Percentiles rank a stretch among this genome's conserved stretches.
phyloP scores from a whole-genome alignment of 2,888 invertebrate genomes.

The Colletes collaris region DNA sequence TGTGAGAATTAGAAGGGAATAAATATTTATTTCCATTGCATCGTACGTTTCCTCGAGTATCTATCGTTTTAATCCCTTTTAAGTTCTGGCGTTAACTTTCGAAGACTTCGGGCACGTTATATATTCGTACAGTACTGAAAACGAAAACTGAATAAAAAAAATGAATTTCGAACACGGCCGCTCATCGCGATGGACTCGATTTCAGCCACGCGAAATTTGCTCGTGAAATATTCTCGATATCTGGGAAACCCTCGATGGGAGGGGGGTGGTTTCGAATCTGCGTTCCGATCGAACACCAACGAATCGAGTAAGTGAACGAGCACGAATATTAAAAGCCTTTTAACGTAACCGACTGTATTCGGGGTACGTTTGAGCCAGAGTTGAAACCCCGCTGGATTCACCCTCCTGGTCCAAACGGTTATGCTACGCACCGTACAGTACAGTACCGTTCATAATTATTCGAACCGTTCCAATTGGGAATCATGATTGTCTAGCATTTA shows the following conservation, averaged over 20 bases:
- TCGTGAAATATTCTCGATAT: conserved; percentile 7
- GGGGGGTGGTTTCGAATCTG: conserved; percentile 9
- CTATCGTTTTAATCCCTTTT: too few relatives aligned
- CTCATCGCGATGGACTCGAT: too few relatives aligned
- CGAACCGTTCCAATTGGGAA: not conserved
- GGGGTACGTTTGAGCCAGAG: conserved; percentile 57
- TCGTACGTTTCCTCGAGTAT: too few relatives aligned
- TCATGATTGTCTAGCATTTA: not conserved
- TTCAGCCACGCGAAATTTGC: too few relatives aligned
- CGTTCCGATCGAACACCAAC: conserved; percentile 8
- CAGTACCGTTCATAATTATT: conserved; percentile 19
- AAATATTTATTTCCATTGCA: too few relatives aligned
- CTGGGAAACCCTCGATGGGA: not conserved
- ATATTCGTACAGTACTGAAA: too few relatives aligned
- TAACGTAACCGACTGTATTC: conserved; percentile 68
- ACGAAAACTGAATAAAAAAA: too few relatives aligned
- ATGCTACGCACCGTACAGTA: conserved; percentile 50
- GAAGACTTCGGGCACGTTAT: too few relatives aligned
- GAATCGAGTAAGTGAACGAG: conserved; percentile 44
- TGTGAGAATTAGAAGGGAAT: too few relatives aligned
- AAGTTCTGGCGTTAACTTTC: too few relatives aligned
- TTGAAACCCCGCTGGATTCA: conserved; percentile 61
- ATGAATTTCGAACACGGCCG: too few relatives aligned
- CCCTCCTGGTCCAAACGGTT: conserved; percentile 60
- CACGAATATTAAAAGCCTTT: conserved; percentile 66